Evolutionary conservation across 2,888 invertebrate genomes (phyloP).

Genomic region (Cataglyphis albicans): DNA sequence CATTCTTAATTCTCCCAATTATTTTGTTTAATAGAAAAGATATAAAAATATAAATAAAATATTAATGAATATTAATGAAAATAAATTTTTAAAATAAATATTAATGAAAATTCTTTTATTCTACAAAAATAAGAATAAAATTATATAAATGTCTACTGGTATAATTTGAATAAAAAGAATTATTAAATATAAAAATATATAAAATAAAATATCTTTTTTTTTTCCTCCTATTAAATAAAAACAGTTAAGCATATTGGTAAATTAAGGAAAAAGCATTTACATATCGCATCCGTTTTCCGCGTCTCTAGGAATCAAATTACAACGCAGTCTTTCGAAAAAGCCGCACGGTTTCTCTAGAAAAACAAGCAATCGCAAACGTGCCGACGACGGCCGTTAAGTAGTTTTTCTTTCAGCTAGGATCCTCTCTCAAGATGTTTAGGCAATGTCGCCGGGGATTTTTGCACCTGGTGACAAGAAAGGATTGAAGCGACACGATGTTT

Average conservation of each 20-base stretch:
- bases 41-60: too few relatives aligned
- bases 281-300: conserved; percentile 18
- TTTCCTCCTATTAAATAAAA: neutral
- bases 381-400: conserved; percentile 74
- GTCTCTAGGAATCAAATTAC: conserved; percentile 62
- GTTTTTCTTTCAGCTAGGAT: conserved; percentile 56
- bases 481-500: conserved; percentile 66
- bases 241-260: neutral
- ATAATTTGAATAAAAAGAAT: neutral
- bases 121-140: neutral
- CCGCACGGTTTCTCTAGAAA: conserved; percentile 75
- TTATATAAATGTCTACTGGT: neutral
- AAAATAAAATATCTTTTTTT: neutral
- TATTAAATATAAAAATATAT: neutral
- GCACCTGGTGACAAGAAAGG: conserved; percentile 76
- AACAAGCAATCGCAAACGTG: conserved; percentile 74
- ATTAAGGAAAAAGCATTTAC: neutral
- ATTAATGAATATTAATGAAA: neutral
- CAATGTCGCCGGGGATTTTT: conserved; percentile 75
- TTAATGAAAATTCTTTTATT: too few relatives aligned
- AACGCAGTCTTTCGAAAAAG: conserved; percentile 8
- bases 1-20: neutral
- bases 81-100: neutral
- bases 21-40: neutral
- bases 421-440: conserved; percentile 76